These are phyloP conservation scores for Oikopleura vanhoeffeni DNA, from an alignment of 23 tunicate species.

Conservation along the genomic window DNA sequence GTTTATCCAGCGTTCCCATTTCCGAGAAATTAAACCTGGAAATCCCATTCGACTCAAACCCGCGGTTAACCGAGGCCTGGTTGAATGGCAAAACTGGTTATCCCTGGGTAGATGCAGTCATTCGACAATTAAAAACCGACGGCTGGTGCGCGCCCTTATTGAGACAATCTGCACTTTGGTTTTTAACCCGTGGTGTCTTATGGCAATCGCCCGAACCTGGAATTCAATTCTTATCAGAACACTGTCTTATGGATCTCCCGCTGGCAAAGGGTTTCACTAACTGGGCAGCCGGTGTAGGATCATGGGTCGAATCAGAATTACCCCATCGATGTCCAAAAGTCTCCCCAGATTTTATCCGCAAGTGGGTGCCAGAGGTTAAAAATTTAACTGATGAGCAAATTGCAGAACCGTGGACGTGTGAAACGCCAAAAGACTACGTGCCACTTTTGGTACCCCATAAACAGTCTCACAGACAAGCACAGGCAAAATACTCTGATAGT, in stretches of 20 bases:
- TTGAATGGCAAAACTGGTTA: constrained; percentile 25
- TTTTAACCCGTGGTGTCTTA: constrained; percentile 30
- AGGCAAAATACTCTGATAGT: not conserved
- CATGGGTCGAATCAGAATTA: not conserved
- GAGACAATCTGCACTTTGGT: constrained; percentile 32
- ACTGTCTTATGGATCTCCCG: not conserved
- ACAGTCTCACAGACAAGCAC: not conserved
- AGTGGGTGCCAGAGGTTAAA: constrained; percentile 5
- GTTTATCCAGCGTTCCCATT: not conserved
- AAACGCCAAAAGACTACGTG: not conserved
- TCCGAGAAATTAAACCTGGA: not conserved
- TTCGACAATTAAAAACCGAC: constrained; percentile 22
- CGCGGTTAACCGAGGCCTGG: not conserved
- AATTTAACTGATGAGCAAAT: not conserved
- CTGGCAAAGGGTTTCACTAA: not conserved
- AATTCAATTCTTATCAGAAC: constrained; percentile 4
- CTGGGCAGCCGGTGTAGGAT: not conserved
- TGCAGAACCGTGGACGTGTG: not conserved
- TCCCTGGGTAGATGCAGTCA: constrained; percentile 45
- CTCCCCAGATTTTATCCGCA: not conserved
- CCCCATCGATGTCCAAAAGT: constrained; percentile 10
- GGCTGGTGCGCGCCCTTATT: constrained; percentile 30
- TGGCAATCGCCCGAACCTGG: constrained; percentile 33
- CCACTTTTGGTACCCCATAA: not conserved
- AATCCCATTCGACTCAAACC: not conserved